Percentiles rank a stretch among this genome's conserved stretches.
Evolutionary conservation across 2,113 vertebrate genomes (phyloP).

Genomic region (Leucosticte australis): DNA sequence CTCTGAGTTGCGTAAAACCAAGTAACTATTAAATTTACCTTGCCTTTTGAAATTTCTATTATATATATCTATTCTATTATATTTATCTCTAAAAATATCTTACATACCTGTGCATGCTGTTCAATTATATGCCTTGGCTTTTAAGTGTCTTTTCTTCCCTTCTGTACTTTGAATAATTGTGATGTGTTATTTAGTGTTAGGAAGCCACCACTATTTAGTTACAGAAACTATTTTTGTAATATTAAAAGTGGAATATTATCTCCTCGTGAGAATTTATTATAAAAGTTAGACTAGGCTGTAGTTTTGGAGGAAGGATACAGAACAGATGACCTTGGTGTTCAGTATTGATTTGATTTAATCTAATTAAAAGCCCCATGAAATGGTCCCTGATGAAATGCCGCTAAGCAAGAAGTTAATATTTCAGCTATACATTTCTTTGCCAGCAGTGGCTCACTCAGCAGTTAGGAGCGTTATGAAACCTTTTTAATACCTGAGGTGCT

Average conservation of each 20-base stretch:
- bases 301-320: background rate
- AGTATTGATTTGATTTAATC: background rate
- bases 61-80: background rate
- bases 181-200: background rate
- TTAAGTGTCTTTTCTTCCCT: background rate
- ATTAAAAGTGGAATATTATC: background rate
- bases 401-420: background rate
- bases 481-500: background rate
- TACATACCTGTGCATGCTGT: background rate
- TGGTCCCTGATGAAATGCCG: background rate
- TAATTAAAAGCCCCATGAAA: constrained; percentile 2
- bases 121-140: background rate
- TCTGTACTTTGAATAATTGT: background rate
- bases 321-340: background rate
- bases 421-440: background rate
- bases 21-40: background rate
- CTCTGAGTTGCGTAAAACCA: background rate
- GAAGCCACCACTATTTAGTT: background rate
- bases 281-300: background rate
- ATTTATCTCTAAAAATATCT: background rate
- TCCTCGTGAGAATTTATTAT: background rate
- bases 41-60: background rate
- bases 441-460: background rate
- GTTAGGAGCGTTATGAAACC: background rate
- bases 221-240: background rate